A percentile compares a stretch with the other conserved stretches of the same genome.
These are phyloP conservation scores for Dinocampus coccinellae DNA, from an alignment of 2,888 invertebrate species.

Conservation along the genomic window DNA sequence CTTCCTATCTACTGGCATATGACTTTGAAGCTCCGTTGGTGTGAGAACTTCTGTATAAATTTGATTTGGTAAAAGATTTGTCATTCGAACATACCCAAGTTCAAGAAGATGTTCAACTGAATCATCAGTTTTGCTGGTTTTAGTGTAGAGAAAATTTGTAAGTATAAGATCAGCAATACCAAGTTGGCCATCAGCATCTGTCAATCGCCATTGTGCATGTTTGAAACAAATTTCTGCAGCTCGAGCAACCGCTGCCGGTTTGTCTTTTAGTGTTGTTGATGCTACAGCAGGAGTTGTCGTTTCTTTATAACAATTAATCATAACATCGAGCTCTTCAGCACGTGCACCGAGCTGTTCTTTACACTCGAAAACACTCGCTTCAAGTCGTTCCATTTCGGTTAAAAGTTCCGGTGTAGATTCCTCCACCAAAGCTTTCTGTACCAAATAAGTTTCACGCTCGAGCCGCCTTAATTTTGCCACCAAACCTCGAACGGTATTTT, in stretches of 20 bases:
- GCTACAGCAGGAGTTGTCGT: slow-evolving; percentile 74
- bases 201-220: slow-evolving; percentile 97
- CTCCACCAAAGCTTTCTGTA: slow-evolving; percentile 84
- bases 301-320: slow-evolving; percentile 93
- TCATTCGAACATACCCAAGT: slow-evolving; percentile 94
- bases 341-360: slow-evolving; percentile 89
- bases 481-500: slow-evolving; percentile 79
- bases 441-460: slow-evolving; percentile 90
- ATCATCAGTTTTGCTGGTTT: slow-evolving; percentile 96
- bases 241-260: slow-evolving; percentile 83
- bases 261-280: slow-evolving; percentile 77
- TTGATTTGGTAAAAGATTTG: slow-evolving; percentile 94
- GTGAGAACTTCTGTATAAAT: slow-evolving; percentile 90
- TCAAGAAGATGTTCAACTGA: slow-evolving; percentile 97
- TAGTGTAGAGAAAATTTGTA: slow-evolving; percentile 96
- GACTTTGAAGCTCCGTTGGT: slow-evolving; percentile 84
- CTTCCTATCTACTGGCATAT: slow-evolving; percentile 89
- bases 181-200: slow-evolving; percentile 97
- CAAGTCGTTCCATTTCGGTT: slow-evolving; percentile 80
- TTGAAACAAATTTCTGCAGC: slow-evolving; percentile 98
- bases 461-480: slow-evolving; percentile 86
- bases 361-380: slow-evolving; percentile 85
- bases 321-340: slow-evolving; percentile 95
- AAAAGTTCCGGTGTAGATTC: slow-evolving; percentile 76
- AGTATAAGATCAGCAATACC: slow-evolving; percentile 97